These are phyloP conservation scores for Chiridota heheva DNA, from an alignment of 35 echinoderm and acorn worm genomes.

Conservation along the genomic window DNA sequence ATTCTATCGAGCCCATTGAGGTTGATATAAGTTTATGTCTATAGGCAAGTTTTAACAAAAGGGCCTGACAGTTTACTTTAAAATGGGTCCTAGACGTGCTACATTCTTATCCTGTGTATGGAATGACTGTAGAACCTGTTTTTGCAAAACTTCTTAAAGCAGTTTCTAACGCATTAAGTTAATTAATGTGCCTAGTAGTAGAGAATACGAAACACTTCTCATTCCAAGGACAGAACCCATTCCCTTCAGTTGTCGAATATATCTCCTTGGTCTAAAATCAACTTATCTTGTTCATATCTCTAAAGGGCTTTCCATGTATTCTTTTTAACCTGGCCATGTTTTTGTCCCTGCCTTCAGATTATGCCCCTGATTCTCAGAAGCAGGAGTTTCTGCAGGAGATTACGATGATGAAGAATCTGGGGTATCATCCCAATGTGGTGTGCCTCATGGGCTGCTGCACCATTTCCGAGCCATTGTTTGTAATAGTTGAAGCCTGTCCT, in stretches of 20 bases:
- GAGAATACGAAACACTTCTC: no score
- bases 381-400: conserved; percentile 91
- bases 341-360: conserved; percentile 38
- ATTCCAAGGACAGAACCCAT: no score
- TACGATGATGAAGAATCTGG: conserved; percentile 90
- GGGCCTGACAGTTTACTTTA: background rate
- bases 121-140: no score
- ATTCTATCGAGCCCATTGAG: background rate
- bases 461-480: conserved; percentile 68
- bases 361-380: conserved; percentile 72
- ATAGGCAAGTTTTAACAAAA: background rate
- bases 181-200: no score
- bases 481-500: conserved; percentile 88
- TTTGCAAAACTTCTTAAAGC: no score
- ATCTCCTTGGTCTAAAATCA: no score
- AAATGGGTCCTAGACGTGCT: background rate
- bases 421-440: conserved; percentile 92
- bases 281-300: no score
- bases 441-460: conserved; percentile 86
- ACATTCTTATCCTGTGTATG: background rate
- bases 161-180: no score
- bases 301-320: no score
- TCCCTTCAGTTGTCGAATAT: no score
- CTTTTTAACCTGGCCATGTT: no score
- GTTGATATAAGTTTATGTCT: no score